Percentiles rank a stretch among this genome's conserved stretches.
Evolutionary conservation across 2,113 vertebrate genomes (phyloP).

Genomic region (Archilochus colubris): DNA sequence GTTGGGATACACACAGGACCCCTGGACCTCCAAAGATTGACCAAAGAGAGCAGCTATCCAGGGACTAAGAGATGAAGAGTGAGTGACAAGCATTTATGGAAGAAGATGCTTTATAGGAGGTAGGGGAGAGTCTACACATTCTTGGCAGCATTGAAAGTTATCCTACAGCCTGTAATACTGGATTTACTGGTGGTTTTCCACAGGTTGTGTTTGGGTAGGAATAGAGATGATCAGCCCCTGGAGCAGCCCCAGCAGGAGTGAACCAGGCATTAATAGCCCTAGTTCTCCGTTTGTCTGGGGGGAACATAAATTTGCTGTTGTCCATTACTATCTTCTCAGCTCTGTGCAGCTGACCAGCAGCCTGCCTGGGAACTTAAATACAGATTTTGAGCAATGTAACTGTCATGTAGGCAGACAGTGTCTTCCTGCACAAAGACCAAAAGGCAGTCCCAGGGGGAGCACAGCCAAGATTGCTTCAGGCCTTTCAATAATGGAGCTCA

Average conservation of each 20-base stretch:
- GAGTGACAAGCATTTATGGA: not conserved
- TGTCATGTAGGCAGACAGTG: not conserved
- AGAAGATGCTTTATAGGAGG: not conserved
- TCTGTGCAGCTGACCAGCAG: not conserved
- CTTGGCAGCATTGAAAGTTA: not conserved
- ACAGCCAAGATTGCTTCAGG: not conserved
- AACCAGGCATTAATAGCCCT: not conserved
- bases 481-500: not conserved
- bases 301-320: slow-evolving; percentile 5
- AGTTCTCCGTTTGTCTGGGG: not conserved
- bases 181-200: not conserved
- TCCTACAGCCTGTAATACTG: not conserved
- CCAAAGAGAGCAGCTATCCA: not conserved
- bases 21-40: not conserved
- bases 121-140: rapidly evolving
- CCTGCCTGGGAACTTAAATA: slow-evolving; percentile 10
- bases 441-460: not conserved
- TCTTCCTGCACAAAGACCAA: not conserved
- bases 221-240: not conserved
- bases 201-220: not conserved
- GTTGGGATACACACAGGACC: not conserved
- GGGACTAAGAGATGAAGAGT: not conserved
- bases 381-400: not conserved
- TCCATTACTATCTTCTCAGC: not conserved
- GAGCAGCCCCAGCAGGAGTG: not conserved